Conservation (phyloP, 1,140 invertebrate species). For the Oryctes rhinoceros region DNA sequence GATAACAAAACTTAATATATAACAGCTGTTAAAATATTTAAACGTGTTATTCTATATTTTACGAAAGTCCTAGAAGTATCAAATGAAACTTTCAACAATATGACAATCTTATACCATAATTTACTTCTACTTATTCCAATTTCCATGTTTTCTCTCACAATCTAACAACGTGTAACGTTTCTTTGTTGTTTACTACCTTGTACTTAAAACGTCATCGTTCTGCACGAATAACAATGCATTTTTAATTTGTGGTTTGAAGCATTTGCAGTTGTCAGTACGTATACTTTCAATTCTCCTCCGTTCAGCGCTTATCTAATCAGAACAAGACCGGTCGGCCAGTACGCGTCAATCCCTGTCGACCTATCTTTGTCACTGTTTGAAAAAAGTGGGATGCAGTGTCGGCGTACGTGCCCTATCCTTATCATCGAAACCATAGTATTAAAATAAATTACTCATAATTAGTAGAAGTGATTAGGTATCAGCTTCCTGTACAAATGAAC, state of each 20-base stretch:
- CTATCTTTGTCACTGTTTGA: slow-evolving; percentile 12
- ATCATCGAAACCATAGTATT: slow-evolving; percentile 21
- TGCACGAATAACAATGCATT: neutral
- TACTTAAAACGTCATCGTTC: neutral
- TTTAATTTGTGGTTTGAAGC: neutral
- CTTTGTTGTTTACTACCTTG: too few relatives aligned
- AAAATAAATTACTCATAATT: slow-evolving; percentile 34
- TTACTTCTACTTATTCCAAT: too few relatives aligned
- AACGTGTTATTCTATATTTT: too few relatives aligned
- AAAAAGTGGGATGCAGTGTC: slow-evolving; percentile 16
- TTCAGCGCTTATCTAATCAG: neutral
- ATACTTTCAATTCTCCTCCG: neutral
- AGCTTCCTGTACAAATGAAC: slow-evolving; percentile 30
- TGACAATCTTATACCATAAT: too few relatives aligned
- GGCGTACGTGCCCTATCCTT: slow-evolving; percentile 29
- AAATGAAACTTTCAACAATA: too few relatives aligned
- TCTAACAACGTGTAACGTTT: too few relatives aligned
- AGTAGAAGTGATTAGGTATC: slow-evolving; percentile 33
- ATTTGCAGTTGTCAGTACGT: neutral
- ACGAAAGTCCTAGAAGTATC: too few relatives aligned
- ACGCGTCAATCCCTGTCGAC: slow-evolving; percentile 17
- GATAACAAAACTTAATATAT: too few relatives aligned
- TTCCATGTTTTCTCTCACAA: too few relatives aligned
- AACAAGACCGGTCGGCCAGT: neutral
- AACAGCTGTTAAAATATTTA: too few relatives aligned